Evolutionary conservation across 2,113 vertebrate genomes (phyloP).

Genomic region (Petrocephalus microphthalmus): DNA sequence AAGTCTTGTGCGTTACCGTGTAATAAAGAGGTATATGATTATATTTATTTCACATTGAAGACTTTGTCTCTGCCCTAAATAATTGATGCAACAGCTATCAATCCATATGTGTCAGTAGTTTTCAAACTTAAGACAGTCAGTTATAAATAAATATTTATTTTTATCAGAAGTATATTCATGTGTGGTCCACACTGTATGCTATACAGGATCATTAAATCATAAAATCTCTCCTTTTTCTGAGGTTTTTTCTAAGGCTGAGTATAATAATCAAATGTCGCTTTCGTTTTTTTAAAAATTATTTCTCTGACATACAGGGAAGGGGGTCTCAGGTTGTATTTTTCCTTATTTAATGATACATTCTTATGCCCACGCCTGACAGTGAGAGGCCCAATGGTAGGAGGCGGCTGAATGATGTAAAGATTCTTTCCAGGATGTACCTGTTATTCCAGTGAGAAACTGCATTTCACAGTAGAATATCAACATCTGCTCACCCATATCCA

Average conservation of each 20-base stretch:
- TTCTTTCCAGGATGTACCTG: background rate
- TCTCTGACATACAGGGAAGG: background rate
- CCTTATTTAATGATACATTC: background rate
- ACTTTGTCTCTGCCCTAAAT: background rate
- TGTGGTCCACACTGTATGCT: background rate
- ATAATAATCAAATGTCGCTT: background rate
- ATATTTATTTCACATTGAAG: background rate
- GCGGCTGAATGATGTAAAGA: background rate
- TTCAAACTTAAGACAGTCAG: background rate
- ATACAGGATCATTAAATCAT: background rate
- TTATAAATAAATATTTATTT: background rate
- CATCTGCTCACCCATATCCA: background rate
- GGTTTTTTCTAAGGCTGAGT: background rate
- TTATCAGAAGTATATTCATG: background rate
- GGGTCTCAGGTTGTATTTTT: background rate
- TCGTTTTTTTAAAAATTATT: background rate
- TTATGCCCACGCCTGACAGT: background rate
- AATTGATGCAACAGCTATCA: background rate
- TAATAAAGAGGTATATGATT: background rate
- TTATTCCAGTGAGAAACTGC: background rate
- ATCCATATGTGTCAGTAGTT: background rate
- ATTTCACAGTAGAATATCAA: background rate
- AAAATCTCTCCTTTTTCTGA: background rate
- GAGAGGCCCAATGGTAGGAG: background rate
- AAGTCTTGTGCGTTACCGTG: background rate